A percentile compares a stretch with the other conserved stretches of the same genome.
These are phyloP conservation scores for Diabrotica virgifera DNA, from an alignment of 1,140 invertebrate genomes.

Conservation along the genomic window DNA sequence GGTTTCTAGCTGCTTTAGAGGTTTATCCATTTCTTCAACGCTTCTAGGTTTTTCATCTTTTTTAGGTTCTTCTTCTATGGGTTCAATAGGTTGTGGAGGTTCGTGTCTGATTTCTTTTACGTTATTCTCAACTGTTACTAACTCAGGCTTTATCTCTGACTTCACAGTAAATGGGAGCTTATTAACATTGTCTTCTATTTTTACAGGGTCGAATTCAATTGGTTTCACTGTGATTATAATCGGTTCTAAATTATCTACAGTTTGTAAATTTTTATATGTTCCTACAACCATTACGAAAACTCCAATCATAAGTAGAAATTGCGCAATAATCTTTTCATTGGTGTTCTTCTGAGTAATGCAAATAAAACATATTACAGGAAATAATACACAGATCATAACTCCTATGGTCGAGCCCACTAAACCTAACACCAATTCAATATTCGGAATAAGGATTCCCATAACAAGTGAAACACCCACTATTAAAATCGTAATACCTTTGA, in stretches of 20 bases:
- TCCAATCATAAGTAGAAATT: slow-evolving; percentile 73
- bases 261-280: slow-evolving; percentile 81
- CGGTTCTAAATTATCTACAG: slow-evolving; percentile 58
- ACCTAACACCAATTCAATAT: slow-evolving; percentile 90
- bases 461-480: slow-evolving; percentile 75
- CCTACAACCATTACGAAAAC: slow-evolving; percentile 79
- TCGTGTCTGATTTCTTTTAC: slow-evolving; percentile 49
- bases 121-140: slow-evolving; percentile 2
- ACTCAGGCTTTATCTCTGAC: slow-evolving; percentile 6
- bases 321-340: slow-evolving; percentile 66
- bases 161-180: slow-evolving; percentile 9
- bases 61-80: slow-evolving; percentile 20
- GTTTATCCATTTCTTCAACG: not conserved
- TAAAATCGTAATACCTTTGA: slow-evolving; percentile 73
- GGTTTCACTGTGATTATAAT: not conserved
- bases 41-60: not conserved
- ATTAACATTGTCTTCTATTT: not conserved
- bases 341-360: slow-evolving; percentile 70
- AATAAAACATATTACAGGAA: slow-evolving; percentile 78
- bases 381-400: slow-evolving; percentile 88
- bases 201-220: not conserved
- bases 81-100: slow-evolving; percentile 55
- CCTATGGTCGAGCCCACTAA: slow-evolving; percentile 93
- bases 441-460: slow-evolving; percentile 76
- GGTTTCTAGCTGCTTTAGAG: not conserved